A percentile compares a stretch with the other conserved stretches of the same genome.
phyloP scores from a whole-genome alignment of 2,797 vertebrate genomes.

The Calcarius lapponicus region DNA sequence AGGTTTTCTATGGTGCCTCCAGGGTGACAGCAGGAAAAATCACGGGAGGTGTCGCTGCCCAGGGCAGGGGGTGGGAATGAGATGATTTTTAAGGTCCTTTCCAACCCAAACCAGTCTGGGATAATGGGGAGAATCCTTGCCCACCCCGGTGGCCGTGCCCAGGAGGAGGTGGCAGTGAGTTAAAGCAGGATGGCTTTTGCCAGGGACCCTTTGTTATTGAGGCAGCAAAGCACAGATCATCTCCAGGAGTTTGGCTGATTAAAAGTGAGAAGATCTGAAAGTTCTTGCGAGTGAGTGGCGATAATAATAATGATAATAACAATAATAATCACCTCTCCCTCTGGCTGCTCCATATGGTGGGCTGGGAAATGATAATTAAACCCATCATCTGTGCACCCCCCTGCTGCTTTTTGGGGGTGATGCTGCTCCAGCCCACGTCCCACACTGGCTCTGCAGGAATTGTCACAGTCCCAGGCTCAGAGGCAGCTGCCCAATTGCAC shows the following conservation, averaged over 20 bases:
- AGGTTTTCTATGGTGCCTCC: rapidly evolving
- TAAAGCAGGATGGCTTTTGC: neutral
- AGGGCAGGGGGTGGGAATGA: too few relatives aligned
- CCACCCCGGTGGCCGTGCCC: rapidly evolving
- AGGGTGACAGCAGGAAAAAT: neutral
- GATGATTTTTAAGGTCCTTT: neutral
- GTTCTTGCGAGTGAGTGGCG: neutral
- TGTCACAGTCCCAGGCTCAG: neutral
- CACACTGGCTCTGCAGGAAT: neutral
- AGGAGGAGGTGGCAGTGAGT: neutral
- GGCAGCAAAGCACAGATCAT: neutral
- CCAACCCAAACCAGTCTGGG: neutral
- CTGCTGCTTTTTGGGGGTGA: neutral
- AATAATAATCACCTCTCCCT: neutral
- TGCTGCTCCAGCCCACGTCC: neutral
- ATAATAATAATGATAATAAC: neutral
- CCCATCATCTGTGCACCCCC: neutral
- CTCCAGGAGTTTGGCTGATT: neutral
- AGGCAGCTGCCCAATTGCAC: neutral
- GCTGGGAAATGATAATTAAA: neutral
- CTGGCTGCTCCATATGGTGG: neutral
- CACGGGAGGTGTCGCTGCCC: rapidly evolving
- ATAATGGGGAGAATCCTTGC: neutral
- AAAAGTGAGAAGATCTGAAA: neutral
- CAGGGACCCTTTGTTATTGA: neutral